phyloP scores from a whole-genome alignment of 2,888 invertebrate genomes.

The Drosophila peninsularis region DNA sequence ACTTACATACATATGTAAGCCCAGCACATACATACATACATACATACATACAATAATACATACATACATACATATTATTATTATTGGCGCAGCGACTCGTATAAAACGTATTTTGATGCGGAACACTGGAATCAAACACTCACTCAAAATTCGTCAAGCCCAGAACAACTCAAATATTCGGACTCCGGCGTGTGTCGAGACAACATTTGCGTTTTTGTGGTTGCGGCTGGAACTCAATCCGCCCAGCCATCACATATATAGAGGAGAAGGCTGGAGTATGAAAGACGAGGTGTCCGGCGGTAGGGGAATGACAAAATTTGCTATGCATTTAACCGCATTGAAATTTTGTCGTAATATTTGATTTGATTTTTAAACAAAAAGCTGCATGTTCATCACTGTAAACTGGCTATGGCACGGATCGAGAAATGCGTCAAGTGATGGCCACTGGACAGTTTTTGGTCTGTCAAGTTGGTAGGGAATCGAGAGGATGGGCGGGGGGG shows the following conservation, averaged over 20 bases:
- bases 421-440: conserved; percentile 57
- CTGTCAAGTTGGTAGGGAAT: conserved; percentile 23
- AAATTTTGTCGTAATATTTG: conserved; percentile 81
- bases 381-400: conserved; percentile 30
- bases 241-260: neutral
- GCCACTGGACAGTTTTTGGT: conserved; percentile 39
- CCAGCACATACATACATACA: too few species aligned
- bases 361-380: conserved; percentile 78
- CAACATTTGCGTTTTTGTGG: conserved; percentile 78
- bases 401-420: conserved; percentile 8
- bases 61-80: neutral
- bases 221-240: conserved; percentile 51
- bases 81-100: neutral
- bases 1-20: too few species aligned
- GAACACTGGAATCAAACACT: conserved; percentile 10
- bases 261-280: neutral
- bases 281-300: neutral
- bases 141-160: conserved; percentile 9
- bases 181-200: conserved; percentile 47
- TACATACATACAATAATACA: too few species aligned
- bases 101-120: neutral
- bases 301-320: conserved; percentile 61
- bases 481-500: neutral
- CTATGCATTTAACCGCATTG: conserved; percentile 79
- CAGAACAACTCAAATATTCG: conserved; percentile 14